Conservation (phyloP, 2,113 vertebrate genomes). For the Recurvirostra avosetta region DNA sequence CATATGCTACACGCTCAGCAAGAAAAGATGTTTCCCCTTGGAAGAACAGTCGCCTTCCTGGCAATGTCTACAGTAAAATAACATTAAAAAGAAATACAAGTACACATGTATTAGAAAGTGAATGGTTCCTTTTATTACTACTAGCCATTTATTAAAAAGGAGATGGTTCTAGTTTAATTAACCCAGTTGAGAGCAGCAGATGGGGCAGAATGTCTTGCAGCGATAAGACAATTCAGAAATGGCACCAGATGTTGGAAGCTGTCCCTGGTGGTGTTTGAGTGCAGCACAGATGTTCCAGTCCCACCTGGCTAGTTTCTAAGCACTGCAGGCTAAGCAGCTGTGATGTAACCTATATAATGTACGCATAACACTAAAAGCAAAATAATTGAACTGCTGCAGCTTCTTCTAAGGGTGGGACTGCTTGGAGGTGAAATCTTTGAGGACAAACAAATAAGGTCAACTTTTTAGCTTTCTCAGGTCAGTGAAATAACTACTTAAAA, state of each 20-base stretch:
- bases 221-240: constrained; percentile 81
- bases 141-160: constrained; percentile 78
- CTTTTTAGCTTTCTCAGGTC: constrained; percentile 14
- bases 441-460: constrained; percentile 65
- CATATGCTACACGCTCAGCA: not conserved
- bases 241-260: constrained; percentile 84
- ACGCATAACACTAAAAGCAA: constrained; percentile 74
- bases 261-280: constrained; percentile 88
- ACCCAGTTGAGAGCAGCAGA: constrained; percentile 89
- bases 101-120: constrained; percentile 60
- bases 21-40: constrained; percentile 10
- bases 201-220: constrained; percentile 85
- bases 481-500: not conserved
- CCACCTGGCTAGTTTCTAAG: constrained; percentile 81
- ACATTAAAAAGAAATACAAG: constrained; percentile 73
- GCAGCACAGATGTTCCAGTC: constrained; percentile 91
- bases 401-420: constrained; percentile 57
- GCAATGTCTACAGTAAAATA: constrained; percentile 56
- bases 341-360: constrained; percentile 77
- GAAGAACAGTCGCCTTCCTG: constrained; percentile 30
- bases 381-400: constrained; percentile 70
- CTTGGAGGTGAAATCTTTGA: constrained; percentile 74
- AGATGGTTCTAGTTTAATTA: constrained; percentile 81
- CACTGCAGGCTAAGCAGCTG: constrained; percentile 83
- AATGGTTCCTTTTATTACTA: constrained; percentile 76